phyloP scores from a whole-genome alignment of 2,797 vertebrate species.

The Lindbergichthys nudifrons region DNA sequence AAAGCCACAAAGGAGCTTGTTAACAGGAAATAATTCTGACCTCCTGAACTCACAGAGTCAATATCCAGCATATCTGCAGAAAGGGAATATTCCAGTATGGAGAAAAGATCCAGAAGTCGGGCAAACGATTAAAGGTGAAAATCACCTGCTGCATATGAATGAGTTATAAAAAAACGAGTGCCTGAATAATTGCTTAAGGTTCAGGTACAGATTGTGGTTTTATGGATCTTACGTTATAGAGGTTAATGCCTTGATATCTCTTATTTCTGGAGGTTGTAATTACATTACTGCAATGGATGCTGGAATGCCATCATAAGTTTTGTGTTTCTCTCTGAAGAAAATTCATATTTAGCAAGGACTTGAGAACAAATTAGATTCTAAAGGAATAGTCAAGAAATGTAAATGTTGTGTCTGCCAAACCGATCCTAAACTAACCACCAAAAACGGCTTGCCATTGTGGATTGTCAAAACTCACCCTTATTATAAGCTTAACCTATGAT shows the following conservation, averaged over 20 bases:
- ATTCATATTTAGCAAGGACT: neutral
- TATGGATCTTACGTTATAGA: constrained; percentile 14
- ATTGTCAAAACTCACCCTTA: too few relatives aligned
- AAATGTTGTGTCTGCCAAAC: too few relatives aligned
- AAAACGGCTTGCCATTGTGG: too few relatives aligned
- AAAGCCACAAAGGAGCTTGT: constrained; percentile 15
- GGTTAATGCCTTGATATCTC: constrained; percentile 13
- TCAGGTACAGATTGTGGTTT: neutral
- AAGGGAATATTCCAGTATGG: neutral
- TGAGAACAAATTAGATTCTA: too few relatives aligned
- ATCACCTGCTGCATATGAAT: neutral
- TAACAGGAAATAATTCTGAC: constrained; percentile 39
- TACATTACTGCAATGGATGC: constrained; percentile 14
- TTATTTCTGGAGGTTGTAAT: constrained; percentile 20
- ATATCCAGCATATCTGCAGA: neutral
- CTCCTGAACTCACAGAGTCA: constrained; percentile 2
- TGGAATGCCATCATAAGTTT: neutral
- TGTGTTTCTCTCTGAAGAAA: neutral
- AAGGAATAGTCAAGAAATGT: too few relatives aligned
- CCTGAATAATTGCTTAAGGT: neutral
- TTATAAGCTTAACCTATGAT: neutral
- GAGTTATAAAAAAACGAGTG: constrained; percentile 3
- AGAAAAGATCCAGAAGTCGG: too few relatives aligned
- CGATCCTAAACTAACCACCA: too few relatives aligned
- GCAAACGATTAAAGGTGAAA: neutral